phyloP scores from a whole-genome alignment of 2,113 vertebrate genomes.

The Alethe diademata region DNA sequence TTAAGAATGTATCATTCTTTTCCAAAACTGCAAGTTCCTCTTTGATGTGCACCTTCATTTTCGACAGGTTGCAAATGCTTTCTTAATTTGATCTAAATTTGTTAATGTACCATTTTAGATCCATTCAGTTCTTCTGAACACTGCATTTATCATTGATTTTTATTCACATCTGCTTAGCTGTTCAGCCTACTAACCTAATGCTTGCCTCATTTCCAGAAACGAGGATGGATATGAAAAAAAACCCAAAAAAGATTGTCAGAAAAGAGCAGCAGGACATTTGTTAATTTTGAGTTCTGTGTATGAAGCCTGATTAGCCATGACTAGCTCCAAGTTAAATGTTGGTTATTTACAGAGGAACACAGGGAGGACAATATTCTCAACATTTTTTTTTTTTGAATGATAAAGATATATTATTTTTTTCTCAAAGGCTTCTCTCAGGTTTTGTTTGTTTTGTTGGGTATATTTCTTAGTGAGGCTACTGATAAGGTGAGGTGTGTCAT shows the following conservation, averaged over 20 bases:
- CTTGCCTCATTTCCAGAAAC: neutral
- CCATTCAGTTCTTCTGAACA: conserved; percentile 5
- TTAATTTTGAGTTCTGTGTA: neutral
- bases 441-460: neutral
- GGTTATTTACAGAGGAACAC: neutral
- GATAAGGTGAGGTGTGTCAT: neutral
- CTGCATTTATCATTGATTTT: conserved; percentile 51
- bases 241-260: neutral
- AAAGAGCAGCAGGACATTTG: neutral
- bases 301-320: neutral
- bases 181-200: conserved; percentile 28
- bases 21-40: neutral
- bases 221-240: neutral
- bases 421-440: neutral
- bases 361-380: neutral
- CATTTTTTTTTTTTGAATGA: neutral
- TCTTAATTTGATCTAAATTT: conserved; percentile 50
- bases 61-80: conserved; percentile 58
- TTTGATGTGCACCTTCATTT: conserved; percentile 38
- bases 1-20: neutral
- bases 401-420: neutral
- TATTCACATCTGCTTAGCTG: conserved; percentile 52
- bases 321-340: conserved; percentile 2
- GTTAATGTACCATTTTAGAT: neutral
- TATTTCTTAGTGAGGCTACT: neutral